Evolutionary conservation across 2,888 invertebrate genomes (phyloP).

Genomic region (Stenchaetothrips biformis): DNA sequence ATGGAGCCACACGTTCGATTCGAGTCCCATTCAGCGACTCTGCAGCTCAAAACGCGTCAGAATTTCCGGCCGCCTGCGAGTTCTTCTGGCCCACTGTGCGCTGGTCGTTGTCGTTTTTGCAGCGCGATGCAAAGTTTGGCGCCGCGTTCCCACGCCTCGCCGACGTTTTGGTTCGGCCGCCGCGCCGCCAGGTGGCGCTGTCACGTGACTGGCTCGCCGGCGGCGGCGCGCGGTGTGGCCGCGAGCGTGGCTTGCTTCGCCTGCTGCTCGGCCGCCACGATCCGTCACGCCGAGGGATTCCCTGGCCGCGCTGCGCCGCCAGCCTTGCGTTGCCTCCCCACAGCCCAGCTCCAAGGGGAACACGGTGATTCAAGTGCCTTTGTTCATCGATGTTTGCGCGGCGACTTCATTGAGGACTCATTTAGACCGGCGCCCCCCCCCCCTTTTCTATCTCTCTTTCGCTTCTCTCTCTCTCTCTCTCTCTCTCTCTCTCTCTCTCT

Average conservation of each 20-base stretch:
- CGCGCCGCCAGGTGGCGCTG: not conserved
- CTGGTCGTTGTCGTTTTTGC: no score
- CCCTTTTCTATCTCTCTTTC: not conserved
- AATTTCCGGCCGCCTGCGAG: no score
- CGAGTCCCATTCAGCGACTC: no score
- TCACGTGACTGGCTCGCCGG: not conserved
- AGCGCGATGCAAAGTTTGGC: no score
- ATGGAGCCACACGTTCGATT: no score
- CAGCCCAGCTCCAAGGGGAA: not conserved
- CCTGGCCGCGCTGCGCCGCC: not conserved
- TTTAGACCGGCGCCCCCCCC: not conserved
- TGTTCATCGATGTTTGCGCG: not conserved
- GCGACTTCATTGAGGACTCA: not conserved
- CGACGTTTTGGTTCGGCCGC: not conserved
- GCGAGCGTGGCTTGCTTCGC: no score
- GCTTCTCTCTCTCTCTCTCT: no score
- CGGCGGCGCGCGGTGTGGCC: not conserved
- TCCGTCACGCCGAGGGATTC: not conserved
- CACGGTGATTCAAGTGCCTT: conserved; percentile 7
- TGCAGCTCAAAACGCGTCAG: no score
- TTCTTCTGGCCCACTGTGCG: no score
- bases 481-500: no score
- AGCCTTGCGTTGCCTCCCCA: not conserved
- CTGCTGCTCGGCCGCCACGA: not conserved
- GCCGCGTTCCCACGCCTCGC: no score